Evolutionary conservation across 2,113 vertebrate species (phyloP).

Genomic region (Eidolon helvum): DNA sequence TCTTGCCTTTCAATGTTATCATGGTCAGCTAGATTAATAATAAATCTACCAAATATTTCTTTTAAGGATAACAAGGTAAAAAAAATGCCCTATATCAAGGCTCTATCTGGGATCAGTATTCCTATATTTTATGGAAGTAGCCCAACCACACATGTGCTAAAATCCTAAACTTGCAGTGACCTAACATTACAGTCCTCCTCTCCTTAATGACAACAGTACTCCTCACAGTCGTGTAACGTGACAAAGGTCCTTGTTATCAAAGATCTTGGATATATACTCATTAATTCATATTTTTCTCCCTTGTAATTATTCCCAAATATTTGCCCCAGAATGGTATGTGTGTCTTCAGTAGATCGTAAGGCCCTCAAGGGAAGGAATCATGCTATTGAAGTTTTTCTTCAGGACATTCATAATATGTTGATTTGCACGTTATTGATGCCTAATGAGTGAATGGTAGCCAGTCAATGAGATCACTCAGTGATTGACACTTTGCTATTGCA

Average conservation of each 20-base stretch:
- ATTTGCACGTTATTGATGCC: neutral
- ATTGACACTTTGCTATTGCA: neutral
- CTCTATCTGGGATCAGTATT: neutral
- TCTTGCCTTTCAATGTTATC: neutral
- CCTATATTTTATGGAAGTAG: neutral
- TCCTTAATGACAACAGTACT: neutral
- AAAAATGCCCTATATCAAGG: neutral
- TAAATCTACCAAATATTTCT: neutral
- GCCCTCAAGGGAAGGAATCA: neutral
- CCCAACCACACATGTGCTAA: neutral
- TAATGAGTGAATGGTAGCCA: neutral
- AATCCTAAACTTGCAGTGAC: neutral
- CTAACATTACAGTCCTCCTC: neutral
- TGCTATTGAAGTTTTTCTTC: neutral
- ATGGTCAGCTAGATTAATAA: neutral
- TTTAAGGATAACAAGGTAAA: neutral
- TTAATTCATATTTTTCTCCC: neutral
- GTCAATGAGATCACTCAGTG: neutral
- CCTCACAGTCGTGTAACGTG: neutral
- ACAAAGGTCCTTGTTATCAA: neutral
- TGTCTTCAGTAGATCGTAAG: neutral
- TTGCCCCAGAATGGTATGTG: neutral
- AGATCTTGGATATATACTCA: neutral
- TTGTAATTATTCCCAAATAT: conserved; percentile 9
- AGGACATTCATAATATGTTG: neutral